Base-by-base conservation (phyloP, 2,797 vertebrate genomes). In the Hirundo rustica region DNA sequence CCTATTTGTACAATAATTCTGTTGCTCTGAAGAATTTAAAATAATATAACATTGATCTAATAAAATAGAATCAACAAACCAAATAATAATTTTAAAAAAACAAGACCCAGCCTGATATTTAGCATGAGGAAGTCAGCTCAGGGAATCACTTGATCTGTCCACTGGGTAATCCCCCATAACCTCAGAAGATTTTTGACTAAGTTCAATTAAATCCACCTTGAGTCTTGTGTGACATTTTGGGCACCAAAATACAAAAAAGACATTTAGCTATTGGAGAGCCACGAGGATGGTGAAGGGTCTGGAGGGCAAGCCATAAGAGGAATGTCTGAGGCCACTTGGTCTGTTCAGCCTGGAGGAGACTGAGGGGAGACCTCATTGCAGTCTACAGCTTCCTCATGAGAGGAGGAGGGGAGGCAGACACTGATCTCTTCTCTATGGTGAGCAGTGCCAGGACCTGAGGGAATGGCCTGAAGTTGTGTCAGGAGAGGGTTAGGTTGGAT, bases 1-100 rank as follows among this genome's bases (percentile, higher is more conserved):
- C 53, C 48, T 78, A 40, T 82, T 90, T 92, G 23, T 66, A 58
- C 60, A 89, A 78, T 7, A 23, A 79, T 54, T 44, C 11, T 77
- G 21, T 72, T 88, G 34, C 77, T 82, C 44, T 62, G 40, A 77
- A 89, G 47, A 78, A 77, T 74, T 92, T 47, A 36, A 85, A 91
- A 74, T 61, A 67, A 44, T 32, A 47, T 23, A 80, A 64, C 21
- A 26, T 82, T 85, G 47, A 53, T 42, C 14, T 44, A 40, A 84
- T 60, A 91, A 91, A 74, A 62, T 65, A 38, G 21, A 73, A 70
- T 26, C 11, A 48, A 73, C 1, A 2, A 61, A 22, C 2, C 12
- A n/a, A 70, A 48, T 16, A 23, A 34, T 26, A 42, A 32, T 44
- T 34, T 3, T 4, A 4, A 38, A 10, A 6, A 22, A 30, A 2